These are phyloP conservation scores for Ascaphus truei DNA, from an alignment of 2,113 vertebrate species.

Conservation along the genomic window DNA sequence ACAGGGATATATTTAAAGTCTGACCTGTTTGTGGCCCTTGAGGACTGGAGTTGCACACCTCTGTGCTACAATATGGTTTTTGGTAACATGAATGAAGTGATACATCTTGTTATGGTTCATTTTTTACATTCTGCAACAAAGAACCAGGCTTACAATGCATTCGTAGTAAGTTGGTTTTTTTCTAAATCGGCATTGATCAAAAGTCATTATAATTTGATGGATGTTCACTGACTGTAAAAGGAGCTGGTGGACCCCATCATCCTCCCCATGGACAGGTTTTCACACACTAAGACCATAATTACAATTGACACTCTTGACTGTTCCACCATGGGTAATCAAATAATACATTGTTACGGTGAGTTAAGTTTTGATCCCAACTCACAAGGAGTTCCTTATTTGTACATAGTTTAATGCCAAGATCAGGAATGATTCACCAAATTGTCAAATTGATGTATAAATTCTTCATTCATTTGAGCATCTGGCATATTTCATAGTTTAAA, in stretches of 20 bases:
- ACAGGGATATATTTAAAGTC: too few relatives aligned
- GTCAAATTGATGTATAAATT: slow-evolving; percentile 10
- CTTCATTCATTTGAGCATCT: slow-evolving; percentile 17
- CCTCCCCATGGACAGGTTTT: slow-evolving; percentile 4
- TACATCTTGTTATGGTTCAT: not conserved
- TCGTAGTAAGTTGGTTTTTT: not conserved
- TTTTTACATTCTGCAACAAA: not conserved
- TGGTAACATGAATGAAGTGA: not conserved
- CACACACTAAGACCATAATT: slow-evolving; percentile 18
- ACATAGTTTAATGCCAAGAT: slow-evolving; percentile 16
- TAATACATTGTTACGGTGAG: slow-evolving; percentile 20
- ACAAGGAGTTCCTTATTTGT: not conserved
- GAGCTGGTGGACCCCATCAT: not conserved
- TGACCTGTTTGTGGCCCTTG: too few relatives aligned
- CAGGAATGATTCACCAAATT: not conserved
- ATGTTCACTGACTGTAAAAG: not conserved
- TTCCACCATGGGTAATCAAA: slow-evolving; percentile 15
- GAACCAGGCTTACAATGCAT: not conserved
- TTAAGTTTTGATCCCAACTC: slow-evolving; percentile 14
- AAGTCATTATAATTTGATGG: slow-evolving; percentile 8
- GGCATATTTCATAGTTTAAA: slow-evolving; percentile 13
- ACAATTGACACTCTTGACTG: slow-evolving; percentile 19
- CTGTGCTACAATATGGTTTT: not conserved
- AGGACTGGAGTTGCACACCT: too few relatives aligned
- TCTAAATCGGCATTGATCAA: slow-evolving; percentile 7